phyloP scores from a whole-genome alignment of 2,888 invertebrate genomes.

The Notodonta ziczac region DNA sequence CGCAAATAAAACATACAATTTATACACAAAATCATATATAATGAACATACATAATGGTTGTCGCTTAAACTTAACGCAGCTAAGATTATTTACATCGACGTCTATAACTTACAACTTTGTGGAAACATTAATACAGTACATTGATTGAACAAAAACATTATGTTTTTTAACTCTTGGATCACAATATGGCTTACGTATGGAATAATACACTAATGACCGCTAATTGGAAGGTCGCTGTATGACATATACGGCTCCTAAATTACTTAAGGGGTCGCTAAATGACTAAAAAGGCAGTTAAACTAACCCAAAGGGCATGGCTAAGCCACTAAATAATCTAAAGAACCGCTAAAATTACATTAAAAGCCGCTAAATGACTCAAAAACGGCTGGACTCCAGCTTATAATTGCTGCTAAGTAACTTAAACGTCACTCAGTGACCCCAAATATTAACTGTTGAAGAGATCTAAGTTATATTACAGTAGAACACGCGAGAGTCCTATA shows the following conservation, averaged over 20 bases:
- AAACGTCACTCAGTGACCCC: too few relatives aligned
- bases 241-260: neutral
- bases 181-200: conserved; percentile 61
- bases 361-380: neutral
- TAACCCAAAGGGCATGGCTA: neutral
- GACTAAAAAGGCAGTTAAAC: neutral
- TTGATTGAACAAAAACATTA: conserved; percentile 4
- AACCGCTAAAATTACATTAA: neutral
- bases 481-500: too few relatives aligned
- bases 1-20: conserved; percentile 41
- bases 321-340: neutral
- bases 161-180: conserved; percentile 36
- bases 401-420: too few relatives aligned
- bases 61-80: conserved; percentile 34
- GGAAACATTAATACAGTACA: conserved; percentile 4
- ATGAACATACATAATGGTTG: conserved; percentile 47
- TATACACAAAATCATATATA: conserved; percentile 51
- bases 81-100: conserved; percentile 42
- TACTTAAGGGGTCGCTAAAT: neutral
- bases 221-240: neutral
- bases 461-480: too few relatives aligned
- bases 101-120: conserved; percentile 25
- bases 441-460: too few relatives aligned
- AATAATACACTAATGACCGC: conserved; percentile 39
- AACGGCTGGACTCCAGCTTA: too few relatives aligned